Percentiles rank a stretch among this genome's conserved stretches.
These are phyloP conservation scores for Caenorhabditis becei DNA, from an alignment of 2,888 invertebrate species.

Conservation along the genomic window DNA sequence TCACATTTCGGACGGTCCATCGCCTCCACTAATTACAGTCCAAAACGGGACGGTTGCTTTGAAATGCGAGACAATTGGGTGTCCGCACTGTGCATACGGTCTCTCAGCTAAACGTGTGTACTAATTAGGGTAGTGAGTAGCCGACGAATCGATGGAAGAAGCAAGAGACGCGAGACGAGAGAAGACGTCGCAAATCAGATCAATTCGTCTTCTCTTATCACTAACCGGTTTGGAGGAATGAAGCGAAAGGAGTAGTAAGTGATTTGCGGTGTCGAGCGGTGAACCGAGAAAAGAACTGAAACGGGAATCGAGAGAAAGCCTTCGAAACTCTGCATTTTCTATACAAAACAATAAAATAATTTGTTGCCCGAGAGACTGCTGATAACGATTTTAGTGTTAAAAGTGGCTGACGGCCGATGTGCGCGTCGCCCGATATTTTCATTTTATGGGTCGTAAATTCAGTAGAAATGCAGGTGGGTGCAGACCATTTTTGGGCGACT, in stretches of 20 bases:
- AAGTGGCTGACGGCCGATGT: too few species aligned
- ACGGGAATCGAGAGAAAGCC: too few species aligned
- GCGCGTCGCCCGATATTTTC: too few species aligned
- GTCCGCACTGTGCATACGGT: slow-evolving; percentile 47
- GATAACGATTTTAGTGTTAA: neutral
- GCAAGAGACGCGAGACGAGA: neutral
- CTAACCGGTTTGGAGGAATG: slow-evolving; percentile 32
- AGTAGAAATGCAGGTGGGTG: neutral
- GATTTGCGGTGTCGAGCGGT: neutral
- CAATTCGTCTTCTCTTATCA: slow-evolving; percentile 52
- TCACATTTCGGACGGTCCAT: slow-evolving; percentile 22
- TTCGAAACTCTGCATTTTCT: too few species aligned
- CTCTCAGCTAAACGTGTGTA: slow-evolving; percentile 39
- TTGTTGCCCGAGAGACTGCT: too few species aligned
- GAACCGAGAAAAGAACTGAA: neutral
- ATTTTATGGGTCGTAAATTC: too few species aligned
- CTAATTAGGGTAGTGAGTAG: slow-evolving; percentile 38
- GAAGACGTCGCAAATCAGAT: slow-evolving; percentile 44
- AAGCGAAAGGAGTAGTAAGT: neutral
- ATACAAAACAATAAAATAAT: too few species aligned
- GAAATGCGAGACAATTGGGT: slow-evolving; percentile 45
- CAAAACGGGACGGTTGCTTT: slow-evolving; percentile 22
- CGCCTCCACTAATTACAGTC: slow-evolving; percentile 36
- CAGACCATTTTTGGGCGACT: too few species aligned
- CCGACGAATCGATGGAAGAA: slow-evolving; percentile 34